Conservation (phyloP, 1,140 invertebrate species). For the Dryas iulia region DNA sequence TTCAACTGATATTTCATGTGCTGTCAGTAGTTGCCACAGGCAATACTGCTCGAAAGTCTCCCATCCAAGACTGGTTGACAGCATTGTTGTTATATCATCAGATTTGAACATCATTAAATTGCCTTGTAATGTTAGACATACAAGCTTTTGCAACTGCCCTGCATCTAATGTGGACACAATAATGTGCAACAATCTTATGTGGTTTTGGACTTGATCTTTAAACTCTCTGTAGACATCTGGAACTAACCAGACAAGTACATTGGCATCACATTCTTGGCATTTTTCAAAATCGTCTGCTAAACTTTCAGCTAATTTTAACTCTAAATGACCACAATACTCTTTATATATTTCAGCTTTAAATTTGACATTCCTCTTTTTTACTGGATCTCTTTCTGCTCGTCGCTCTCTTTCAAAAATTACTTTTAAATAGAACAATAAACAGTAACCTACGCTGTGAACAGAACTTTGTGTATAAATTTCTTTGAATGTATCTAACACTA, state of each 20-base stretch:
- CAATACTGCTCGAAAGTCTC: constrained; percentile 98
- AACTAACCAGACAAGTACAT: constrained; percentile 93
- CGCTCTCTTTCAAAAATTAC: constrained; percentile 70
- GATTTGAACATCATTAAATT: constrained; percentile 90
- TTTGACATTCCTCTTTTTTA: constrained; percentile 83
- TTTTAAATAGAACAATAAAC: constrained; percentile 86
- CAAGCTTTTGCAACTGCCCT: constrained; percentile 92
- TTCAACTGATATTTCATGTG: constrained; percentile 95
- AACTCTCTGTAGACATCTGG: constrained; percentile 96
- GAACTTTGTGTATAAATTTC: constrained; percentile 85
- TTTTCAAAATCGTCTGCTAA: constrained; percentile 90
- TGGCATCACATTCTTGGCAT: constrained; percentile 93
- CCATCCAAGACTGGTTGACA: constrained; percentile 94
- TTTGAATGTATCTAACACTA: constrained; percentile 86
- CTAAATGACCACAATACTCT: constrained; percentile 90
- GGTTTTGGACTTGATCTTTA: constrained; percentile 91
- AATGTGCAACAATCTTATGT: constrained; percentile 91
- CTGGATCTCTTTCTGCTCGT: constrained; percentile 63
- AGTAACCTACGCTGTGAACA: constrained; percentile 89
- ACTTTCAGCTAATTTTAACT: constrained; percentile 89
- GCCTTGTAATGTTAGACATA: constrained; percentile 95
- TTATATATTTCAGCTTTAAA: constrained; percentile 92
- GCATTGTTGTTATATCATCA: constrained; percentile 85
- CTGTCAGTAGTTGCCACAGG: constrained; percentile 96
- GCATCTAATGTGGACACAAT: constrained; percentile 94